Evolutionary conservation across 2,113 vertebrate species (phyloP), one percentile per base, ranked within the genome.

Genomic region (Ammodytes marinus): DNA sequence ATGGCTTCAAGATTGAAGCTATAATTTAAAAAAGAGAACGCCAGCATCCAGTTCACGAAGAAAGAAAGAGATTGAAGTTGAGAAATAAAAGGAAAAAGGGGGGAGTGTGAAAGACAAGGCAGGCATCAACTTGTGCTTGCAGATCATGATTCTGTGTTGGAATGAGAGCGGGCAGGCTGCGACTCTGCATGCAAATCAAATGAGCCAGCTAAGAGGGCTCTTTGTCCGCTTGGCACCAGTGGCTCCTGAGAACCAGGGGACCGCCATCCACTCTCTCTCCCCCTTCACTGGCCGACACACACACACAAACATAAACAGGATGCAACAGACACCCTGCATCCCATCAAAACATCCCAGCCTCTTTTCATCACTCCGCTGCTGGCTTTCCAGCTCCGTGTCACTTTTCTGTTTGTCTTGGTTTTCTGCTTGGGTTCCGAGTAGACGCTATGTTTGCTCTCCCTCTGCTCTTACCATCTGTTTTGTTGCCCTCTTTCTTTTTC

Each of bases 151-250:
- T 75, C 49, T 59, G 72, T 59, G 77, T 77, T 74, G 75, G 77
- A 82, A 27, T 43, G 19, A 65, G 72, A 86, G 65, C 64, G 67
- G 59, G 37, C 59, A 69, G 80, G 80, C 81, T 63, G 84, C 60
- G 49, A 86, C 85, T 87, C 78, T 83, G 90, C 82, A 95, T 95
- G 88, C 93, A 91, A 95, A 95, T 94, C 74, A 86, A 92, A 89
- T 84, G 75, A 89, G 87, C 77, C 77, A 40, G 72, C 91, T 76
- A 91, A 94, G 86, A 86, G 90, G 58, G 74, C 66, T 76, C 93
- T 95, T 95, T 95, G 95, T 95, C 80, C 73, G 37, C 39, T 27
- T 72, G 74, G 74, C 64, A 72, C 69, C 17, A 40, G 69, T 76
- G 86, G 79, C 80, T 91, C 85, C 86, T 86, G 85, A 83, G 88